These are phyloP conservation scores for Pseudobourletiella spinata DNA, from an alignment of 1,140 invertebrate species.

Conservation along the genomic window DNA sequence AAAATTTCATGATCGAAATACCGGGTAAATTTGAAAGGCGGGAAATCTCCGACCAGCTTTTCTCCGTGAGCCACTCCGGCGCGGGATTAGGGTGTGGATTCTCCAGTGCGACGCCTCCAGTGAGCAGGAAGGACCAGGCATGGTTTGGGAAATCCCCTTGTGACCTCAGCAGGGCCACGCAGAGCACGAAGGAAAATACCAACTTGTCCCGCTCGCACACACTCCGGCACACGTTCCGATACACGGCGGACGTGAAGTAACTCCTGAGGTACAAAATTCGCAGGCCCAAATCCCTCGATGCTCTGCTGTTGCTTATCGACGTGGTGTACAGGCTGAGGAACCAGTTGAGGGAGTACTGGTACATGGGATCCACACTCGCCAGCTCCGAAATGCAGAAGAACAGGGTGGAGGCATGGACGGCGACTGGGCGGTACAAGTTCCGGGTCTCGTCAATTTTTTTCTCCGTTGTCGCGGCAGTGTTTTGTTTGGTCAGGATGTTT, in stretches of 20 bases:
- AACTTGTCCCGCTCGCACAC: conserved; percentile 91
- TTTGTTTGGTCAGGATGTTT: conserved; percentile 78
- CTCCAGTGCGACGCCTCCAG: conserved; percentile 67
- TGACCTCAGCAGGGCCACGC: conserved; percentile 57
- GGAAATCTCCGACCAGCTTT: conserved; percentile 72
- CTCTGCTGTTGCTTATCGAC: conserved; percentile 41
- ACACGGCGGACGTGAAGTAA: conserved; percentile 78
- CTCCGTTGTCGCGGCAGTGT: conserved; percentile 60
- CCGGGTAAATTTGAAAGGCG: conserved; percentile 51
- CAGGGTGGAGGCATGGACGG: conserved; percentile 74
- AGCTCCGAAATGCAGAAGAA: conserved; percentile 91
- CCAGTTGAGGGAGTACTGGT: conserved; percentile 82
- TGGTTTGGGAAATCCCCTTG: conserved; percentile 61
- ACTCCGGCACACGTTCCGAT: conserved; percentile 81
- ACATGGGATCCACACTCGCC: no score
- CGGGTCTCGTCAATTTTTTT: conserved; percentile 72
- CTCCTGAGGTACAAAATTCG: conserved; percentile 62
- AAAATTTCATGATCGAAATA: no score
- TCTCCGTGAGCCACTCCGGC: conserved; percentile 69
- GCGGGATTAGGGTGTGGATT: conserved; percentile 63
- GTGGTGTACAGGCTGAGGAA: conserved; percentile 77
- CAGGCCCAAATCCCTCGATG: conserved; percentile 53
- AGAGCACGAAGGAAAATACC: conserved; percentile 82
- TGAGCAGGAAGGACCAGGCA: conserved; percentile 69
- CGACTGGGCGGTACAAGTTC: conserved; percentile 70